Base-by-base conservation (phyloP, 92 coral and sea anemone genomes). In the Virgularia gustaviana region DNA sequence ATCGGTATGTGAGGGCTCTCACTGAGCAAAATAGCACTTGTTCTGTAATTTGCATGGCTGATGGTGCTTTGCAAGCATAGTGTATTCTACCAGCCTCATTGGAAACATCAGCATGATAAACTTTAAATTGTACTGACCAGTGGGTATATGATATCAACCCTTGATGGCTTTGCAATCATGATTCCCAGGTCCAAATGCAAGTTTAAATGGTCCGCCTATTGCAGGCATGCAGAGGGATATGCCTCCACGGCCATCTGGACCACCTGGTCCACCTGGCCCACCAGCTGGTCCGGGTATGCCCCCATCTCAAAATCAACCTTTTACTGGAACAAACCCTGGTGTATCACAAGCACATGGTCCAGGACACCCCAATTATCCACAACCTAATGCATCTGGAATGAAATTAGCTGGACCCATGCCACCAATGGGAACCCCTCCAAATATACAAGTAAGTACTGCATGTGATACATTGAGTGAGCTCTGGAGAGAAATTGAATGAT, bases 331-430 rank as follows among this genome's bases (percentile, higher is more conserved):
- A 16, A 68, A 49, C 29, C 75, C 61, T 32, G 75, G 75, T 45
- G 61, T 35, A 27, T 15, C 71, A 64, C 54, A 38, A 4, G 12
- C 71, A 10, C 25, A 36, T 18, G 30, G 16, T 37, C 32, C 54
- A 9, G 73, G 57, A 41, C 73, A 66, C 31, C 73, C 2, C 23
- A 66, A 31, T 23, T 66, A 66, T 18, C 74, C 70, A 32, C 79
- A 63, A 54, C 57, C 79, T 28, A 70, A 80, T 36, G 53, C 18
- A 36, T 58, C 80, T 16, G 75, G 67, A 13, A 64, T 73, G 44
- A 80, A 65, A 22, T 68, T 68, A 35, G 7, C 61, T 31, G 75
- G 75, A 15, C 75, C 75, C 2, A 51, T 49, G 73, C 38, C 57
- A 22, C 57, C 53, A 20, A 32, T 68, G 61, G 75, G 75, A 13